Base-by-base conservation (phyloP, 1,140 invertebrate genomes). In the Conus betulinus region DNA sequence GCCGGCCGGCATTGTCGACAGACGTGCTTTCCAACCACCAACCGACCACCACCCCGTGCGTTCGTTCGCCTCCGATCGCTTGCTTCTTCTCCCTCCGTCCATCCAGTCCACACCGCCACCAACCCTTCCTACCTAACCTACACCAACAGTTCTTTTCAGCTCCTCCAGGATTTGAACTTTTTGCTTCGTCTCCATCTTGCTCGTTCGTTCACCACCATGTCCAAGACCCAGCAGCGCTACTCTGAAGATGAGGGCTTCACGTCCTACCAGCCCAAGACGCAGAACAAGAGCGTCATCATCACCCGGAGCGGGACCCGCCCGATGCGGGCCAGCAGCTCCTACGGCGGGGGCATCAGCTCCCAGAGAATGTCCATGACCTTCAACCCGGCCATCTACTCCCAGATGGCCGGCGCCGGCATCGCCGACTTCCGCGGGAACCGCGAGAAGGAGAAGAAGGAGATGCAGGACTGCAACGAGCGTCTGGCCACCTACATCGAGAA, bases 401-500 rank as follows among this genome's bases (percentile, higher is more conserved):
- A 92, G 84, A 90, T 95, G n/a, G 92, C 94, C 27, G 92, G 89
- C 85, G 92, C 92, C 25, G 94, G 95, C 15, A 95, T 95, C 20
- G 91, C 92, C 27, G 93, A 92, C 71, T 95, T 96, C 86, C 93
- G 95, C 84, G 93, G 93, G 79, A 93, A 90, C 55, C 93, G 96
- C 20, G 95, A 96, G 90, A 94, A 94, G 87, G 96, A 96, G 90
- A 96, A 96, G 93, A 95, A 95, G 90, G 96, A 96, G 84, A 94
- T 96, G 93, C 94, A 94, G 88, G 95, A 96, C 86, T 90, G 96
- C 88, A 96, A 96, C 91, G 95, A 96, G 90, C 93, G 95, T 79
- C 94, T 96, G 87, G 96, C 96, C 87, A 93, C 90, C 89, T 96
- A 96, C 93, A 96, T 96, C 89, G 96, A 96, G 93, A 96, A 95